Evolutionary conservation across 2,797 vertebrate species (phyloP).

Genomic region (Typhlichthys eigenmanni): DNA sequence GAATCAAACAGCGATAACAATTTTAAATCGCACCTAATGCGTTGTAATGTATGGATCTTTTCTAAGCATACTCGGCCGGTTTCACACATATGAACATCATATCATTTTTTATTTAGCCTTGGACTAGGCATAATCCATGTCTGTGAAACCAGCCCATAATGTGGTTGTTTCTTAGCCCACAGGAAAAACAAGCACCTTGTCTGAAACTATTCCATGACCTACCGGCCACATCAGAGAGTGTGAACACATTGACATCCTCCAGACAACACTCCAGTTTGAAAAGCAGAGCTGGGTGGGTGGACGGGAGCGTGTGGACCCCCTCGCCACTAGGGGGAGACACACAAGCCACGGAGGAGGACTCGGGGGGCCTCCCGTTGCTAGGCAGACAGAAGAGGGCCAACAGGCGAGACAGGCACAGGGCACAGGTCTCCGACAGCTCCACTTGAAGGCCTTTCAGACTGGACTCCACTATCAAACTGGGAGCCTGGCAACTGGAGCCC

Average conservation of each 20-base stretch:
- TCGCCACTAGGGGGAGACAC: conserved; percentile 39
- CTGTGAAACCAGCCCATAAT: too few species aligned
- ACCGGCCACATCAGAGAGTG: conserved; percentile 89
- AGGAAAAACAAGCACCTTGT: not conserved
- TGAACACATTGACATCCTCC: conserved; percentile 92
- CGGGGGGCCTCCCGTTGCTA: conserved; percentile 15
- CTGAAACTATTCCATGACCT: conserved; percentile 8
- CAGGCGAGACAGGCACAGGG: conserved; percentile 89
- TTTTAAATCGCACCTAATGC: too few species aligned
- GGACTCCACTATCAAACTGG: conserved; percentile 85
- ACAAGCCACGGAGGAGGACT: conserved; percentile 35
- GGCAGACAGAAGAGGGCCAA: conserved; percentile 76
- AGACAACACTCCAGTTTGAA: conserved; percentile 90
- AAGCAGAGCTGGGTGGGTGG: conserved; percentile 71
- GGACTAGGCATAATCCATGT: too few species aligned
- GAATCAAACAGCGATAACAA: too few species aligned
- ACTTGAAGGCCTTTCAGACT: conserved; percentile 89
- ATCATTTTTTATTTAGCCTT: too few species aligned
- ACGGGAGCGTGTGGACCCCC: conserved; percentile 11
- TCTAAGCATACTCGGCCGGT: too few species aligned
- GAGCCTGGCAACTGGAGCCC: conserved; percentile 72
- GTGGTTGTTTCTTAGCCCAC: too few species aligned
- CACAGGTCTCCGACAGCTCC: conserved; percentile 91
- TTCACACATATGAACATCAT: too few species aligned
- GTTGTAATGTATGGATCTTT: too few species aligned